Base-by-base conservation (phyloP, 2,113 vertebrate genomes). In the Nibea coibor region DNA sequence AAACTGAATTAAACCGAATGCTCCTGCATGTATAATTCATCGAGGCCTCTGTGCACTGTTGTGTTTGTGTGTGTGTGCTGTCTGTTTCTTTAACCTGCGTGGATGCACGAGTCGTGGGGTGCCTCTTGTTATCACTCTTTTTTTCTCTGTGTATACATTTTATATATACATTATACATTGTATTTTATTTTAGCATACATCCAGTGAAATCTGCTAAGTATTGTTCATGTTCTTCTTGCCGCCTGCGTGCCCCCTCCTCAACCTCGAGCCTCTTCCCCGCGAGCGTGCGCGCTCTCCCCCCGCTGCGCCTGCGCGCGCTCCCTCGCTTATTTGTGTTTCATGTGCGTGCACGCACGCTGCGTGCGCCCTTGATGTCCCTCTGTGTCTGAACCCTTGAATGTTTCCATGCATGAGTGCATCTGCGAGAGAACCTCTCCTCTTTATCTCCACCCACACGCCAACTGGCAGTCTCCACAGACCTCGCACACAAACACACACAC, bases 361-460 rank as follows among this genome's bases (percentile, higher is more conserved):
- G 78, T 61, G 85, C 86, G 85, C 86, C 88, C 89, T 89, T 78
- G 75, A 85, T 64, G 81, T 83, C 84, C 87, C 82, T 22, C 31
- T 66, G 88, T 12, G 74, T 76, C 74, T 70, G 57, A 83, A 56
- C 75, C 10, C 26, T 66, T 56, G 79, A 76, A 82, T 77, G 78
- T 67, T 82, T 88, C 78, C 88, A 84, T 54, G 86, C 85, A 74
- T 72, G 86, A 84, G 42, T 80, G 74, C 77, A 50, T 87, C 78
- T 56, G 61, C 16, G 47, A 74, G 71, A 69, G 68, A 68, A 59
- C 72, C 77, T 82, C 88, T 78, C 43, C 19, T 83, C 75, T 84
- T 91, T 92, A 92, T 93, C 90, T 89, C 65, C 85, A 83, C 90
- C 78, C 88, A 85, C 88, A 78, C 62, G 1, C 71, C 82, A 64